phyloP scores from a whole-genome alignment of 2,797 vertebrate genomes.

The Premnoplex brunnescens region DNA sequence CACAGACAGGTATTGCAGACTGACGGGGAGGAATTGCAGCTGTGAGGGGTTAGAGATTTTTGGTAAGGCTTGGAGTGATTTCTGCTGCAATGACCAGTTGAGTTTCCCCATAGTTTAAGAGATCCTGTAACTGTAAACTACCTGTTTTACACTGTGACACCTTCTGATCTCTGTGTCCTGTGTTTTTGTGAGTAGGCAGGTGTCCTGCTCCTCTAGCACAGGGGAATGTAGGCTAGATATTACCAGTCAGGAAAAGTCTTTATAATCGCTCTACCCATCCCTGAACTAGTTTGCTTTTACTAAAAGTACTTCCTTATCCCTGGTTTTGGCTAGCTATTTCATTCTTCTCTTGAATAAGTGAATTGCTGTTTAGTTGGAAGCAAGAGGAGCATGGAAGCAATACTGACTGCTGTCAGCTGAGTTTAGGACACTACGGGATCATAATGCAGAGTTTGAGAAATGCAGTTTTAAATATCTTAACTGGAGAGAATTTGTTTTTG shows the following conservation, averaged over 20 bases:
- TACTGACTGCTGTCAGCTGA: background rate
- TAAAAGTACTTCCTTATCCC: background rate
- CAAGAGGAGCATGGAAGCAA: background rate
- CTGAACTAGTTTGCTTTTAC: background rate
- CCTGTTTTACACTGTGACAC: background rate
- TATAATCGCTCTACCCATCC: background rate
- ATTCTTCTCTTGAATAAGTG: background rate
- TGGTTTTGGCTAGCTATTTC: background rate
- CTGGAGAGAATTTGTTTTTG: background rate
- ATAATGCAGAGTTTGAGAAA: background rate
- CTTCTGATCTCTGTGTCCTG: background rate
- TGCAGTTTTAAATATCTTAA: background rate
- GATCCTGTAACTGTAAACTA: background rate
- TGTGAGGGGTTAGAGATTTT: background rate
- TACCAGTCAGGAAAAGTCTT: background rate
- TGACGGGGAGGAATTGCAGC: background rate
- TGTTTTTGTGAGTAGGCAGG: background rate
- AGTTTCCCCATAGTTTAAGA: background rate
- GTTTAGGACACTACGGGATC: background rate
- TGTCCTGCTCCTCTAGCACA: background rate
- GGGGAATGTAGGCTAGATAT: background rate
- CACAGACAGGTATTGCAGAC: background rate
- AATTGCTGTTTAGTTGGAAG: background rate
- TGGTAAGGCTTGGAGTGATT: background rate
- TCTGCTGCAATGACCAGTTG: background rate